Percentiles rank a stretch among this genome's conserved stretches.
Conservation (phyloP, 35 echinoderm and acorn worm genomes). For the Eucidaris tribuloides region DNA sequence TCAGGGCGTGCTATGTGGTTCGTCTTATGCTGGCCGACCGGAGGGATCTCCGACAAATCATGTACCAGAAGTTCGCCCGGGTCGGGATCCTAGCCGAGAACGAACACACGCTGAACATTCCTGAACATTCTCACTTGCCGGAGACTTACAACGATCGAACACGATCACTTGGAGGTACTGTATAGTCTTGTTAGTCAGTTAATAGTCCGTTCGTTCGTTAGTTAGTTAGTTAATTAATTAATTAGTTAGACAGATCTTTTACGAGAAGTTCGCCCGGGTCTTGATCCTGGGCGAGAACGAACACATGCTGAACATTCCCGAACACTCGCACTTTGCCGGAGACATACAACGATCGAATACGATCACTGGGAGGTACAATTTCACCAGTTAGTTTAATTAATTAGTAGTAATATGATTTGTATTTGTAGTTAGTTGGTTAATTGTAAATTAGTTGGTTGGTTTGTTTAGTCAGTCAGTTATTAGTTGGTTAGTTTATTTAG, state of each 20-base stretch:
- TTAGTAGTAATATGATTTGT: no score
- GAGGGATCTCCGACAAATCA: slow-evolving; percentile 57
- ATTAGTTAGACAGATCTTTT: slow-evolving; percentile 80
- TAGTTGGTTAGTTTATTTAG: no score
- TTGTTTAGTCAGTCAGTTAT: no score
- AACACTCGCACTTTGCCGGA: slow-evolving; percentile 60
- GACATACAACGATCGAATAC: not conserved
- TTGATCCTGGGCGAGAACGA: slow-evolving; percentile 59
- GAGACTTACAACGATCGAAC: slow-evolving; percentile 1
- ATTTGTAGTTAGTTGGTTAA: no score
- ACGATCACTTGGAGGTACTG: not conserved
- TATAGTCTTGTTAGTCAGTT: not conserved
- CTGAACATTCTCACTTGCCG: slow-evolving; percentile 68
- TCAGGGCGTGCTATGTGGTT: slow-evolving; percentile 75
- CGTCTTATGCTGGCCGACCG: slow-evolving; percentile 75
- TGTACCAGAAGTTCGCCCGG: slow-evolving; percentile 61
- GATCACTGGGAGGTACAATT: slow-evolving; percentile 8
- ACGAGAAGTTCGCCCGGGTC: slow-evolving; percentile 49
- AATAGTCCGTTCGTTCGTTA: not conserved
- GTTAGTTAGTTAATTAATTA: no score
- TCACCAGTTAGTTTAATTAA: no score
- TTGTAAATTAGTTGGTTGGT: no score
- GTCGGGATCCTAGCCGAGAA: slow-evolving; percentile 58
- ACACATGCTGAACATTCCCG: slow-evolving; percentile 52
- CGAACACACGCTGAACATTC: slow-evolving; percentile 51